These are phyloP conservation scores for Macaria liturata DNA, from an alignment of 2,888 invertebrate genomes.

Conservation along the genomic window DNA sequence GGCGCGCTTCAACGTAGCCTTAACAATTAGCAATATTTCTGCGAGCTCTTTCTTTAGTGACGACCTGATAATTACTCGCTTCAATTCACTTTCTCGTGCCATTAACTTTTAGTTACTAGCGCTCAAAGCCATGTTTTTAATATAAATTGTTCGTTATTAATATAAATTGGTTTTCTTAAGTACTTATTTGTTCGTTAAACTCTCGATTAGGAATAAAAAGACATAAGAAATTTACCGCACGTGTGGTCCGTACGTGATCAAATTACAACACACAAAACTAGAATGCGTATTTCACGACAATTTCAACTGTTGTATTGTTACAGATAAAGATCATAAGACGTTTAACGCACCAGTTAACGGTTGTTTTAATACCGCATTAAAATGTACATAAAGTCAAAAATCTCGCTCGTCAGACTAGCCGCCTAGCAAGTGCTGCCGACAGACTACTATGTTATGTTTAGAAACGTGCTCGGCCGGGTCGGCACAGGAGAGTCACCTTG, in stretches of 20 bases:
- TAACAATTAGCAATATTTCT: conserved; percentile 43
- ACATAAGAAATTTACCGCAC: conserved; percentile 41
- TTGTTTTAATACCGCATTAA: conserved; percentile 62
- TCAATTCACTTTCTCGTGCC: not conserved
- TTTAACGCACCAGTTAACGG: conserved; percentile 52
- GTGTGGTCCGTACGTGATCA: conserved; percentile 43
- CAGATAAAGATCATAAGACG: conserved; percentile 50
- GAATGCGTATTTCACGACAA: conserved; percentile 45
- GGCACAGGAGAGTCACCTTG: conserved; percentile 48
- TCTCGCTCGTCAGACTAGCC: conserved; percentile 56
- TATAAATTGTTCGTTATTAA: too few relatives aligned
- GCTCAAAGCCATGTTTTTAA: too few relatives aligned
- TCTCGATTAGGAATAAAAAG: conserved; percentile 24
- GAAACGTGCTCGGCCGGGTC: conserved; percentile 45
- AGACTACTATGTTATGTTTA: conserved; percentile 60
- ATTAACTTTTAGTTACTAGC: too few relatives aligned
- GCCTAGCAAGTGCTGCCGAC: conserved; percentile 47
- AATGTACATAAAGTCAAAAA: conserved; percentile 60
- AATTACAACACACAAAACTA: conserved; percentile 38
- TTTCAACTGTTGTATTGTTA: conserved; percentile 40
- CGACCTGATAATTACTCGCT: conserved; percentile 4
- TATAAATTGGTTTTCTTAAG: too few relatives aligned
- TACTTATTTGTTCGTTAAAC: not conserved
- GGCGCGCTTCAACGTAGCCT: conserved; percentile 32
- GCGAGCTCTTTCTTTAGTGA: conserved; percentile 9